Percentiles rank a stretch among this genome's conserved stretches.
Evolutionary conservation across 2,113 vertebrate genomes (phyloP).

Genomic region (Columba janthina): DNA sequence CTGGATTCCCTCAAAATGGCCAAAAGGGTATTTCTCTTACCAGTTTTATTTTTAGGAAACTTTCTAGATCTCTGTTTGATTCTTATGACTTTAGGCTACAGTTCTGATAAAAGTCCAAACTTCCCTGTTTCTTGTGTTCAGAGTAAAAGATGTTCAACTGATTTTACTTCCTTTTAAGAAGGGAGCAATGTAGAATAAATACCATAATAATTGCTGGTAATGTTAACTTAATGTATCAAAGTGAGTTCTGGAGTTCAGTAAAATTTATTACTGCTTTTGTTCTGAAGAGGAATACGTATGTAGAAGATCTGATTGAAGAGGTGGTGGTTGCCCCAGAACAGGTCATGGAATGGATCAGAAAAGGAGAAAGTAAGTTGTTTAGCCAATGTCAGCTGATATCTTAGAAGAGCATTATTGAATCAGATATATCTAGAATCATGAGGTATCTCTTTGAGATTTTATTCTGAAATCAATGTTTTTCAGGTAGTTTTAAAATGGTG

Average conservation of each 20-base stretch:
- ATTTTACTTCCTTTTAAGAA: neutral
- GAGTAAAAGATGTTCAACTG: neutral
- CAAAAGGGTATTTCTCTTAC: neutral
- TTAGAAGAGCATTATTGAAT: neutral
- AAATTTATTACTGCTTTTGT: neutral
- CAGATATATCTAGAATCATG: neutral
- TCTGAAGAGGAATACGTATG: slow-evolving; percentile 89
- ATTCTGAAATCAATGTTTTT: neutral
- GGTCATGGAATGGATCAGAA: slow-evolving; percentile 89
- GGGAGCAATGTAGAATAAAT: neutral
- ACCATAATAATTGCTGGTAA: neutral
- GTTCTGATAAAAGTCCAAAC: neutral
- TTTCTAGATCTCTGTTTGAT: neutral
- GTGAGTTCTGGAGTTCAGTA: neutral
- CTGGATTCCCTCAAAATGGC: neutral
- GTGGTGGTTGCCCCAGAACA: slow-evolving; percentile 86
- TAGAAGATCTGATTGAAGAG: slow-evolving; percentile 92
- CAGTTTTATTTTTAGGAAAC: neutral
- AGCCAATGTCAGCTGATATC: neutral
- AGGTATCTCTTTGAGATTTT: neutral
- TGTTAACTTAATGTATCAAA: neutral
- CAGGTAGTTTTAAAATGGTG: neutral
- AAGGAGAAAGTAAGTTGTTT: slow-evolving; percentile 91
- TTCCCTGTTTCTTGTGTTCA: neutral
- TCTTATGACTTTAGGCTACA: neutral